Base-by-base conservation (phyloP, 2,113 vertebrate genomes). In the Ameiurus melas region DNA sequence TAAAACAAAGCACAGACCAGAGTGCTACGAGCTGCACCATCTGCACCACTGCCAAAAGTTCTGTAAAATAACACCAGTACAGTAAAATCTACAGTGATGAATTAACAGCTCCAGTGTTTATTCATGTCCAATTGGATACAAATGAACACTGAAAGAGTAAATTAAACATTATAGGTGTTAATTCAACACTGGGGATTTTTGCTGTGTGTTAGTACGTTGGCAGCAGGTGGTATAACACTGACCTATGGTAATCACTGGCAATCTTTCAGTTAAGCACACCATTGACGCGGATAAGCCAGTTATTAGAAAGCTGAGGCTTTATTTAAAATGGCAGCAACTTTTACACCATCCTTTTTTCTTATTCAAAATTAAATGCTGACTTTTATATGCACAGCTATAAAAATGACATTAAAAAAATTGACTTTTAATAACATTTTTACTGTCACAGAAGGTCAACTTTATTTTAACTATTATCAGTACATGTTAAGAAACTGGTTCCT, bases 1-100 rank as follows among this genome's bases (percentile, higher is more conserved):
- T 81, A 81, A 84, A 87, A 91, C 87, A 64, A 79, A 90, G 86
- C 83, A 85, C 87, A 91, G 80, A 71, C 57, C 3, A 83, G 30
- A 6, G 57, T 80, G 85, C 89, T 91, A 88, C 85, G 81, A 62
- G 70, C 84, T 75, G n/a, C n/a, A 83, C 53, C 70, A 55, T 82
- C 78, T 16, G n/a, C 14, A 57, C 27, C 36, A 27, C 14, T 70
- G 70, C 58, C 84, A 79, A 84, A 86, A 39, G 33, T 25, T 83
- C 25, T 58, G 84, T 88, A 75, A 90, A 88, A 86, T 77, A 57
- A 84, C 85, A 90, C 71, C 87, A 53, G 43, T 47, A 47, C 43
- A 47, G 43, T 47, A 47, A 47, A 47, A 47, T 47, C 43, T 47
- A 47, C 43, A 47, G 6, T 47, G 43, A 47, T 47, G 43, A 6